Percentiles rank a stretch among this genome's conserved stretches.
Evolutionary conservation across 2,113 vertebrate genomes (phyloP).

Genomic region (Larimichthys polyactis): DNA sequence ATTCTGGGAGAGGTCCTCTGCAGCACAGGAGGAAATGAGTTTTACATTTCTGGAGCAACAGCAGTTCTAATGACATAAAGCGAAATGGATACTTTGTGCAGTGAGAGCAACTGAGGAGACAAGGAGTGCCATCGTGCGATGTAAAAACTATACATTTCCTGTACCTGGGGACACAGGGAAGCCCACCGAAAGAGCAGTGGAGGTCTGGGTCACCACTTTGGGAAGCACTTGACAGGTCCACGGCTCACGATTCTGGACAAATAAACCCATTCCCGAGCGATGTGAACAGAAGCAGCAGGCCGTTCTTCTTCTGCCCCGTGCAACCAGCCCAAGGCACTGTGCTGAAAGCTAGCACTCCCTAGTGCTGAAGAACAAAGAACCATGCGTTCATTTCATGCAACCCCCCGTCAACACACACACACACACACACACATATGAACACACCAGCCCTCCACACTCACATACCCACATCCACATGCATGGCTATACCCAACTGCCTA

Average conservation of each 20-base stretch:
- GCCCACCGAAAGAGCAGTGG: not conserved
- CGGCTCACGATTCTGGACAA: not conserved
- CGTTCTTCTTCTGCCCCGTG: constrained; percentile 2
- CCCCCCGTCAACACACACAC: too few species aligned
- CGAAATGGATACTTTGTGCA: too few species aligned
- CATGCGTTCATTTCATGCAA: constrained; percentile 19
- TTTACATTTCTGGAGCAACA: too few species aligned
- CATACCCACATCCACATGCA: constrained; percentile 24
- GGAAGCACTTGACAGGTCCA: not conserved
- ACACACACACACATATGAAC: not conserved
- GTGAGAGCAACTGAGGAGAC: too few species aligned
- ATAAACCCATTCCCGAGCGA: not conserved
- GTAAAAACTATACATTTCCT: not conserved
- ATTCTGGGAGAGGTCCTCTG: too few species aligned
- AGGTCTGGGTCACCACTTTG: not conserved
- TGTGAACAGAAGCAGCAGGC: constrained; percentile 3
- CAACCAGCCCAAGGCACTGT: constrained; percentile 38
- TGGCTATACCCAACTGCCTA: constrained; percentile 38
- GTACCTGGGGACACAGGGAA: not conserved
- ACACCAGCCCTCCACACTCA: not conserved
- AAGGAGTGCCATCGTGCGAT: not conserved
- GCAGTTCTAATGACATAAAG: too few species aligned
- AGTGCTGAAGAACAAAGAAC: constrained; percentile 37
- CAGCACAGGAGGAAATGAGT: too few species aligned
- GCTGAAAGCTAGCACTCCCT: constrained; percentile 51